Percentiles rank a stretch among this genome's conserved stretches.
Evolutionary conservation across 2,888 invertebrate genomes (phyloP).

Genomic region (Polydrusus cervinus): DNA sequence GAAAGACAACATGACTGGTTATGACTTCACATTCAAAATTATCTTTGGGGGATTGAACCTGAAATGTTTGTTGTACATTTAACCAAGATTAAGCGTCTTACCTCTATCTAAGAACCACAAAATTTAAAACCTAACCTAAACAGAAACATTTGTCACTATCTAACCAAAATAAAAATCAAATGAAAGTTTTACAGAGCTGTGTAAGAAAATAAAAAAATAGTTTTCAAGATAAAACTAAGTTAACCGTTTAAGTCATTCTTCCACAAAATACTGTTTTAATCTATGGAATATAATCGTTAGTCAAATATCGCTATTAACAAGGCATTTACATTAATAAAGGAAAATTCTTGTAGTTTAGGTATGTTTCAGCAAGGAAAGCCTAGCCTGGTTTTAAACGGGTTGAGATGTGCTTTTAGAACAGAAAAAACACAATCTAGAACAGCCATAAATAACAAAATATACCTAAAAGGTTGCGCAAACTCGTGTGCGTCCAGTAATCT

Average conservation of each 20-base stretch:
- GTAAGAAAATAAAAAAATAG: constrained; percentile 31
- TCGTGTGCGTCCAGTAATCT: not conserved
- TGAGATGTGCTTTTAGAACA: constrained; percentile 44
- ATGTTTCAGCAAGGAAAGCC: constrained; percentile 52
- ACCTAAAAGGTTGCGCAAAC: not conserved
- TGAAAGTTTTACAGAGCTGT: constrained; percentile 45
- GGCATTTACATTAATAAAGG: constrained; percentile 52
- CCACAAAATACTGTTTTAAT: constrained; percentile 51
- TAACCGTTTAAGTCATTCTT: constrained; percentile 56
- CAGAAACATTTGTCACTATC: constrained; percentile 53
- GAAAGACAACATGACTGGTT: not conserved
- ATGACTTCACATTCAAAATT: no score
- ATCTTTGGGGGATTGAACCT: no score
- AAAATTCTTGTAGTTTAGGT: constrained; percentile 48
- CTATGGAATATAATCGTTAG: constrained; percentile 46
- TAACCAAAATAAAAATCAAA: constrained; percentile 48
- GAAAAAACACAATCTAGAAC: constrained; percentile 15
- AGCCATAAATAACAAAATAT: constrained; percentile 20
- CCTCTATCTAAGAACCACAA: constrained; percentile 30
- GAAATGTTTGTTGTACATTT: no score
- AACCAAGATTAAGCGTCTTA: not conserved
- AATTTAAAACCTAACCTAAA: constrained; percentile 50
- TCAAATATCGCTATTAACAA: constrained; percentile 54
- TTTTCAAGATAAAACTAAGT: constrained; percentile 54
- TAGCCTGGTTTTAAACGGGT: constrained; percentile 53